These are phyloP conservation scores for Trichopria drosophilae DNA, from an alignment of 2,888 invertebrate species.

Conservation along the genomic window DNA sequence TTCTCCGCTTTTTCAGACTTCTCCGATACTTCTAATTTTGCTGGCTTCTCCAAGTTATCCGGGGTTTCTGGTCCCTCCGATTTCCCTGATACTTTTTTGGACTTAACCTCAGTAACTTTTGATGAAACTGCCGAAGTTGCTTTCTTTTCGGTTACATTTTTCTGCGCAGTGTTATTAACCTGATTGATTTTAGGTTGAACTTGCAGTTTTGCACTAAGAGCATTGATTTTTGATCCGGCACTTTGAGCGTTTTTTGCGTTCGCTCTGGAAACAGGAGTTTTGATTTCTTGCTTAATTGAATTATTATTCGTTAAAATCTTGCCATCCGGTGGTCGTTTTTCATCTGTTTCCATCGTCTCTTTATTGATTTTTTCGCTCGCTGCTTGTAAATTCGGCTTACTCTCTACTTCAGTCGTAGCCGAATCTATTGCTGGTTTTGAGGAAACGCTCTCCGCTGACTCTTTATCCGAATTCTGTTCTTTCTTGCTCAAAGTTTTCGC, in stretches of 20 bases:
- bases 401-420: no score
- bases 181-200: constrained; percentile 54
- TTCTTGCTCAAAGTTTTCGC: constrained; percentile 24
- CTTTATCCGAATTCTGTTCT: constrained; percentile 4
- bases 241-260: constrained; percentile 26
- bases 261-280: no score
- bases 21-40: background rate
- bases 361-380: no score
- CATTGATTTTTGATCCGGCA: constrained; percentile 54
- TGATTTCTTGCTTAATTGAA: no score
- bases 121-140: background rate
- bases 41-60: background rate
- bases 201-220: constrained; percentile 52
- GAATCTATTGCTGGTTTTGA: no score
- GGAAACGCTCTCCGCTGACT: no score
- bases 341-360: constrained; percentile 29
- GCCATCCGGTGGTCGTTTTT: constrained; percentile 15
- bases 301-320: constrained; percentile 30
- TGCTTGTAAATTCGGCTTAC: no score
- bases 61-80: background rate
- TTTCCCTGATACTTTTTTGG: background rate
- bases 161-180: constrained; percentile 50
- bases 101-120: constrained; percentile 16
- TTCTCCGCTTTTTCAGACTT: no score
- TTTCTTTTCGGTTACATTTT: constrained; percentile 37